A percentile compares a stretch with the other conserved stretches of the same genome.
Evolutionary conservation across 2,888 invertebrate species (phyloP).

Genomic region (Leucoptera coffeella): DNA sequence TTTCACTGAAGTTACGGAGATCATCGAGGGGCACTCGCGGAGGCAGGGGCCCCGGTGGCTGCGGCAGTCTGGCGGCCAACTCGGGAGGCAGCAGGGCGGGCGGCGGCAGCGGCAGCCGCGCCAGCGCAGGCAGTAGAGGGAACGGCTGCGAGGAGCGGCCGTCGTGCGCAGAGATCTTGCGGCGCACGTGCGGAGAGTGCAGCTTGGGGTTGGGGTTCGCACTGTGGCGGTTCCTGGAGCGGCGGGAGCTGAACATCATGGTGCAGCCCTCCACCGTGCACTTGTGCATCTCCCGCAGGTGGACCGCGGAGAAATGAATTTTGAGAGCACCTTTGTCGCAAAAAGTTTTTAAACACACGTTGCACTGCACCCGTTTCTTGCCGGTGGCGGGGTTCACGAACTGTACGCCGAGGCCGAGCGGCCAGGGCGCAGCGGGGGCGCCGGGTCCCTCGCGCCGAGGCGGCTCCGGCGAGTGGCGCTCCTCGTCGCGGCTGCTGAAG

Average conservation of each 20-base stretch:
- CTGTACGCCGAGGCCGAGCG: constrained; percentile 76
- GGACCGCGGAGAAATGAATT: constrained; percentile 97
- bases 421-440: constrained; percentile 58
- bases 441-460: constrained; percentile 33
- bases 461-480: constrained; percentile 27
- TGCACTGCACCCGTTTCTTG: constrained; percentile 95
- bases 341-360: constrained; percentile 95
- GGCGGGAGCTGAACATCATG: constrained; percentile 95
- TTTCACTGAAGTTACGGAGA: constrained; percentile 47
- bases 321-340: constrained; percentile 98
- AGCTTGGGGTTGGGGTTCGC: constrained; percentile 96
- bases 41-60: constrained; percentile 35
- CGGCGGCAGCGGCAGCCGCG: constrained; percentile 65
- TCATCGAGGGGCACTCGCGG: constrained; percentile 43
- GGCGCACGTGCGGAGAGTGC: constrained; percentile 88
- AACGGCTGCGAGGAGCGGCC: constrained; percentile 83
- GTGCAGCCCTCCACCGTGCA: constrained; percentile 97
- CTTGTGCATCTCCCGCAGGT: constrained; percentile 96
- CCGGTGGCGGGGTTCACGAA: constrained; percentile 87
- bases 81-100: constrained; percentile 62
- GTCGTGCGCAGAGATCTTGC: constrained; percentile 90
- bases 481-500: constrained; percentile 50
- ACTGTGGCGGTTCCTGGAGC: constrained; percentile 92
- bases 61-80: constrained; percentile 32
- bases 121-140: constrained; percentile 63